Evolutionary conservation across 2,797 vertebrate species (phyloP).

Genomic region (Sandelia bainsii): DNA sequence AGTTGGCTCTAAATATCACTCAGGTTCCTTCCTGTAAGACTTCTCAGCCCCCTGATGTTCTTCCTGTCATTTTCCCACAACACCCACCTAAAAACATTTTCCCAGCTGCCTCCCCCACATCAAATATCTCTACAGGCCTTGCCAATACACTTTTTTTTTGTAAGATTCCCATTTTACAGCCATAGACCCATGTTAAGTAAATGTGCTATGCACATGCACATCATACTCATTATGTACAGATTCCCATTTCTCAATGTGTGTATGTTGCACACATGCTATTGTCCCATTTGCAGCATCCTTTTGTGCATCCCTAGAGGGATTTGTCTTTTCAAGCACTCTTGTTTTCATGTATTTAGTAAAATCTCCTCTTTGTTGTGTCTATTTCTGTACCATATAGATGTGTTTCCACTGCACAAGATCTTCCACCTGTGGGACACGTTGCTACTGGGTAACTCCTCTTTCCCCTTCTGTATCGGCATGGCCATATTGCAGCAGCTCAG

Average conservation of each 20-base stretch:
- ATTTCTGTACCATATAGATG: slow-evolving; percentile 65
- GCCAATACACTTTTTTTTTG: slow-evolving; percentile 46
- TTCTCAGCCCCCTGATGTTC: slow-evolving; percentile 66
- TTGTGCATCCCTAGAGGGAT: slow-evolving; percentile 32
- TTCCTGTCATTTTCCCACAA: slow-evolving; percentile 66
- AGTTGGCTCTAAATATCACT: slow-evolving; percentile 55
- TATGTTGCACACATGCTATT: slow-evolving; percentile 11
- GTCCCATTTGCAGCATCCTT: slow-evolving; percentile 20
- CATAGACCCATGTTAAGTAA: slow-evolving; percentile 41
- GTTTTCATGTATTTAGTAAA: slow-evolving; percentile 33
- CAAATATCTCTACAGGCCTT: slow-evolving; percentile 61
- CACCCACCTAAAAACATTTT: slow-evolving; percentile 68
- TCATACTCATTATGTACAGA: slow-evolving; percentile 51
- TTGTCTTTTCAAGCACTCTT: slow-evolving; percentile 25
- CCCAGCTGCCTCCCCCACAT: slow-evolving; percentile 59
- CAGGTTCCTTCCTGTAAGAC: slow-evolving; percentile 47
- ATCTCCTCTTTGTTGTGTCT: slow-evolving; percentile 37
- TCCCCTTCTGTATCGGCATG: slow-evolving; percentile 98
- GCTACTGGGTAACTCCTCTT: slow-evolving; percentile 96
- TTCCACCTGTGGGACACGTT: slow-evolving; percentile 99
- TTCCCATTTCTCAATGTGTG: slow-evolving; percentile 29
- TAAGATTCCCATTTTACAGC: slow-evolving; percentile 49
- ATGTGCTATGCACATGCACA: slow-evolving; percentile 60
- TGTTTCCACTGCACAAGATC: slow-evolving; percentile 95
- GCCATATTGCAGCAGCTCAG: slow-evolving; percentile 97